phyloP scores from a whole-genome alignment of 1,140 invertebrate genomes.

The Palaemon carinicauda region DNA sequence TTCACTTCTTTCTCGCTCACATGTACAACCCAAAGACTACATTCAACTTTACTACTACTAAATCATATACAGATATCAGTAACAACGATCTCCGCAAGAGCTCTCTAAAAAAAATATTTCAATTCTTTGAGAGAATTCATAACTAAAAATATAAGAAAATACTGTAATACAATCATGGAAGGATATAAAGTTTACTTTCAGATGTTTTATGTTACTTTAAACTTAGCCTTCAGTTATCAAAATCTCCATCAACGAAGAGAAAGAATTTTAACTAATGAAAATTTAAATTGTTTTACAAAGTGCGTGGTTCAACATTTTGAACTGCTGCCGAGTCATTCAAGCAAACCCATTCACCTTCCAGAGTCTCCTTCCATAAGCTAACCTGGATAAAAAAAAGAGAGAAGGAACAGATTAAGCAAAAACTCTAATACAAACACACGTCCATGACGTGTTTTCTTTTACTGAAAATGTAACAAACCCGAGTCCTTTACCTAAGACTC shows the following conservation, averaged over 20 bases:
- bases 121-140: too few relatives aligned
- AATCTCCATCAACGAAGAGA: neutral
- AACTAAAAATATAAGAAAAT: neutral
- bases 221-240: neutral
- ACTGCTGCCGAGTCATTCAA: slow-evolving; percentile 76
- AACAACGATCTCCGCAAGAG: too few relatives aligned
- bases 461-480: too few relatives aligned
- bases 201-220: neutral
- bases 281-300: neutral
- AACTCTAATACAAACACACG: neutral
- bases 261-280: neutral
- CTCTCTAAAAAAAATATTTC: too few relatives aligned
- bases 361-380: slow-evolving; percentile 90
- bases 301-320: slow-evolving; percentile 15
- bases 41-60: too few relatives aligned
- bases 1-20: too few relatives aligned
- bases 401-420: neutral
- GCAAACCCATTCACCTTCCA: slow-evolving; percentile 89
- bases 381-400: slow-evolving; percentile 64
- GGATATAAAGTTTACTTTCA: neutral
- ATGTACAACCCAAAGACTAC: too few relatives aligned
- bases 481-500: too few relatives aligned
- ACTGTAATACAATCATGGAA: neutral
- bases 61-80: too few relatives aligned
- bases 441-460: neutral